Evolutionary conservation across 2,888 invertebrate species (phyloP).

Genomic region (Caenorhabditis drosophilae): DNA sequence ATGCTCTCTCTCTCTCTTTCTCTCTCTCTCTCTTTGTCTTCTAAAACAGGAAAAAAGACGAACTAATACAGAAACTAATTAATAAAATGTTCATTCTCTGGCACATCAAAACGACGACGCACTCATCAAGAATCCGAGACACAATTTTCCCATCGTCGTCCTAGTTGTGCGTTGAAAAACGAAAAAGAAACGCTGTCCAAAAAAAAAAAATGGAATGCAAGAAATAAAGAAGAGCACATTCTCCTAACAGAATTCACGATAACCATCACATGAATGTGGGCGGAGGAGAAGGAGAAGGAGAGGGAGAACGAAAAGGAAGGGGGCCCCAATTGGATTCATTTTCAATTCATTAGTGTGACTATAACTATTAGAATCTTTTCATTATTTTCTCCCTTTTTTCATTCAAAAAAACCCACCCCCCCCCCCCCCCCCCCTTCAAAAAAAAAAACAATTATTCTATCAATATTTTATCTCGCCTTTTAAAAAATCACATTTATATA

Average conservation of each 20-base stretch:
- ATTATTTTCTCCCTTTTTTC: not conserved
- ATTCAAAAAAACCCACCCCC: not conserved
- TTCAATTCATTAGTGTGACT: constrained; percentile 35
- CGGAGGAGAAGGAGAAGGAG: not conserved
- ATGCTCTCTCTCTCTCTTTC: too few relatives aligned
- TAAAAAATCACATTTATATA: too few relatives aligned
- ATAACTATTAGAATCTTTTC: not conserved
- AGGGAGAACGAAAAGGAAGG: too few relatives aligned
- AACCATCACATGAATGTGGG: constrained; percentile 27
- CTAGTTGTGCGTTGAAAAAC: not conserved
- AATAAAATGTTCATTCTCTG: not conserved
- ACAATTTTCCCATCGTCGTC: not conserved
- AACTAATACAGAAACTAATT: not conserved
- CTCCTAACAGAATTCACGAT: not conserved
- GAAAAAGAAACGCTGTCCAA: not conserved
- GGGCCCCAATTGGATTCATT: constrained; percentile 44
- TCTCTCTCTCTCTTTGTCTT: too few relatives aligned
- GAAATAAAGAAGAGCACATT: not conserved
- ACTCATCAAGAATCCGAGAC: not conserved
- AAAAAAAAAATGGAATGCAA: constrained; percentile 1
- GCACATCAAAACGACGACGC: not conserved
- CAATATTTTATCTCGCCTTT: too few relatives aligned
- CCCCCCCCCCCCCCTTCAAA: not conserved
- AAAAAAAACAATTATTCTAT: too few relatives aligned
- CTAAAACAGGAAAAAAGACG: not conserved